These are phyloP conservation scores for Microctonus aethiopoides DNA, from an alignment of 2,888 invertebrate species.

Conservation along the genomic window DNA sequence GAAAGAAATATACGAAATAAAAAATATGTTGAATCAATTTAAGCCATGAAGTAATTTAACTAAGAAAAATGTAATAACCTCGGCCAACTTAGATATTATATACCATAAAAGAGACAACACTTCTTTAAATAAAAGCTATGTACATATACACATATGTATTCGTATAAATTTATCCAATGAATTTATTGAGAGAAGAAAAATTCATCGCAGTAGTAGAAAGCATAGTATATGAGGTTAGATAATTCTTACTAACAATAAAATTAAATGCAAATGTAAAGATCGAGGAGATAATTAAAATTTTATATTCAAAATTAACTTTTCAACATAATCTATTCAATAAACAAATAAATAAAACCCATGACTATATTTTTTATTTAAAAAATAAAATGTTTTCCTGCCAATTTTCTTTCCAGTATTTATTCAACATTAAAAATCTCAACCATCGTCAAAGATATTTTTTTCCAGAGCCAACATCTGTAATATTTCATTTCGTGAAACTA, in stretches of 20 bases:
- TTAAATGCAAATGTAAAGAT: too few relatives aligned
- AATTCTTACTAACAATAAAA: too few relatives aligned
- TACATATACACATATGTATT: not conserved
- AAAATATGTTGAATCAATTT: not conserved
- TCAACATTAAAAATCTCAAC: too few relatives aligned
- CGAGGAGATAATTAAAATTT: too few relatives aligned
- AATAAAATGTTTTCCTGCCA: too few relatives aligned
- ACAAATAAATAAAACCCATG: too few relatives aligned
- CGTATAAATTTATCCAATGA: too few relatives aligned
- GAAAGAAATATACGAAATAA: slow-evolving; percentile 36
- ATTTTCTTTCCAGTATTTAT: too few relatives aligned
- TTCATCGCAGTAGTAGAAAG: not conserved
- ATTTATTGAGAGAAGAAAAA: slow-evolving; percentile 39
- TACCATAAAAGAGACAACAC: slow-evolving; percentile 56
- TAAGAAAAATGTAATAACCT: slow-evolving; percentile 58
- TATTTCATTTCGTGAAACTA: not conserved
- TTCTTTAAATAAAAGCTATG: slow-evolving; percentile 38
- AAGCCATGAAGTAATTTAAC: slow-evolving; percentile 3
- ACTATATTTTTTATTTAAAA: too few relatives aligned
- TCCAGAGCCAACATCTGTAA: not conserved
- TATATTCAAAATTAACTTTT: too few relatives aligned
- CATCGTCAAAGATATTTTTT: too few relatives aligned
- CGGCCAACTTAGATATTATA: slow-evolving; percentile 59
- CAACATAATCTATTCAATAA: too few relatives aligned
- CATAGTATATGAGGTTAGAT: not conserved